Conservation (phyloP, 2,888 invertebrate genomes). For the Heliconius erato region DNA sequence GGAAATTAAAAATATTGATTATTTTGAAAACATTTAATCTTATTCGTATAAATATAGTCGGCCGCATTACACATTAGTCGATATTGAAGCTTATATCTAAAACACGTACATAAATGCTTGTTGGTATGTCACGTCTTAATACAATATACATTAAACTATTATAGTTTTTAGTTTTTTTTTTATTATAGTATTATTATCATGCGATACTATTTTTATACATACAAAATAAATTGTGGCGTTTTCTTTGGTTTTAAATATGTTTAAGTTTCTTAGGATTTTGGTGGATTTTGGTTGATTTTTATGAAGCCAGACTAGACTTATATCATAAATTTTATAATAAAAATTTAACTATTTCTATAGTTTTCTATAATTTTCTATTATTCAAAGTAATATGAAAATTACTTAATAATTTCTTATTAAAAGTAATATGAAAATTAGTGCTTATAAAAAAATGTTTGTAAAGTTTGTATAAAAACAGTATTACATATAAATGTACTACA, state of each 20-base stretch:
- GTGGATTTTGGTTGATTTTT: constrained; percentile 10
- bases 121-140: constrained; percentile 72
- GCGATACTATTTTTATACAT: constrained; percentile 60
- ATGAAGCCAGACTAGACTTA: constrained; percentile 15
- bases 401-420: too few relatives aligned
- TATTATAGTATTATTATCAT: constrained; percentile 51
- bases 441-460: constrained; percentile 3
- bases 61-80: constrained; percentile 60
- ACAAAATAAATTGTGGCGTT: constrained; percentile 1
- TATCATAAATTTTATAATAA: not conserved
- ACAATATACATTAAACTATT: constrained; percentile 9
- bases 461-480: constrained; percentile 51
- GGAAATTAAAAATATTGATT: constrained; percentile 47
- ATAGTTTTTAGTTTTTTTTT: too few relatives aligned
- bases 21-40: constrained; percentile 79
- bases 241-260: constrained; percentile 29
- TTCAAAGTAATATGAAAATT: not conserved
- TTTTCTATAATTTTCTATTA: not conserved
- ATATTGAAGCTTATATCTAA: constrained; percentile 63
- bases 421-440: not conserved
- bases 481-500: constrained; percentile 28
- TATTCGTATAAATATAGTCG: constrained; percentile 75
- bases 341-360: not conserved
- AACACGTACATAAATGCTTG: constrained; percentile 71
- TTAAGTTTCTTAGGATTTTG: constrained; percentile 19